Conservation (phyloP, 2,797 vertebrate genomes). For the Aldrovandia affinis region DNA sequence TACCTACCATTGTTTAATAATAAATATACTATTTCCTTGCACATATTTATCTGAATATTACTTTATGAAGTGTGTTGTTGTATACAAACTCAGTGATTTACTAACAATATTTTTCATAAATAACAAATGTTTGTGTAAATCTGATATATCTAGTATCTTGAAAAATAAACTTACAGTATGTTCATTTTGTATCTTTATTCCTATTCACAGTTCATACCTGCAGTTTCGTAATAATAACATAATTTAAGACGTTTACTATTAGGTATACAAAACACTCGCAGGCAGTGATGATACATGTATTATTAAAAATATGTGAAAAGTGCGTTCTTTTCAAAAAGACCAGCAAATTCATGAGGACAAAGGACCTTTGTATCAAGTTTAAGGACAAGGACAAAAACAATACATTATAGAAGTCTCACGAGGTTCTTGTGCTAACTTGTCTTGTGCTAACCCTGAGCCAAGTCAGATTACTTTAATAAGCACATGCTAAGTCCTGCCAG, state of each 20-base stretch:
- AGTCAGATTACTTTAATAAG: background rate
- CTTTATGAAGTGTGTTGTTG: background rate
- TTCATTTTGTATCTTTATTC: conserved; percentile 1
- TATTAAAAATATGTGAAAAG: background rate
- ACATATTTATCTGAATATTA: conserved; percentile 16
- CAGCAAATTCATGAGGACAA: background rate
- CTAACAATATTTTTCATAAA: background rate
- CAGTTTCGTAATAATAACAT: background rate
- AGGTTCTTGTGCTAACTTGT: background rate
- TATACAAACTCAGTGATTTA: background rate
- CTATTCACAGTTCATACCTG: background rate
- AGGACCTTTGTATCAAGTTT: background rate
- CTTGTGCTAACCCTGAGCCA: background rate
- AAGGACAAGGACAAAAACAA: background rate
- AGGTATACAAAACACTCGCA: background rate
- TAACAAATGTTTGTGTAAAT: conserved; percentile 2
- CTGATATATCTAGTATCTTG: background rate
- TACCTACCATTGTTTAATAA: background rate
- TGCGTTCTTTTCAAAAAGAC: background rate
- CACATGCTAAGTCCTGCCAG: too few relatives aligned
- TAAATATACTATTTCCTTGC: conserved; percentile 2
- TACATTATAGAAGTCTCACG: background rate
- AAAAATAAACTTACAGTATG: background rate
- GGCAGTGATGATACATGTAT: background rate
- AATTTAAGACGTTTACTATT: background rate